phyloP scores from a whole-genome alignment of 2,888 invertebrate species.

The Ichneumoninae sp. region DNA sequence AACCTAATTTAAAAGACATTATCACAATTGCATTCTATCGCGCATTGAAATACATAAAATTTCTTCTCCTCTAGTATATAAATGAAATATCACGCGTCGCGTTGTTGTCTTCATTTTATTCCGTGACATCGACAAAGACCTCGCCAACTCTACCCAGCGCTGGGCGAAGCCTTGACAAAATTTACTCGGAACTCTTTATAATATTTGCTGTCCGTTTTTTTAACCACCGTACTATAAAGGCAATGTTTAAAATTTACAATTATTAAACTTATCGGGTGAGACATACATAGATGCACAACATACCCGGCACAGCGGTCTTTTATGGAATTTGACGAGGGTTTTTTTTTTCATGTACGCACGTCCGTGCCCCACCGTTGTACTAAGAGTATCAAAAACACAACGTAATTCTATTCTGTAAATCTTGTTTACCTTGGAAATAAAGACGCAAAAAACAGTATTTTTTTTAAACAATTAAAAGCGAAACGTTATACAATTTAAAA shows the following conservation, averaged over 20 bases:
- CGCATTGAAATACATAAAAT: slow-evolving; percentile 66
- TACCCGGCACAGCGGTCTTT: slow-evolving; percentile 58
- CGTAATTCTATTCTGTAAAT: slow-evolving; percentile 46
- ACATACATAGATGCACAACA: slow-evolving; percentile 55
- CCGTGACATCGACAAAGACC: slow-evolving; percentile 49
- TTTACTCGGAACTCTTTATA: slow-evolving; percentile 28
- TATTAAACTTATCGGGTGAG: slow-evolving; percentile 56
- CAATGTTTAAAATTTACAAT: slow-evolving; percentile 62
- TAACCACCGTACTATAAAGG: slow-evolving; percentile 55
- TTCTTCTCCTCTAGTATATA: slow-evolving; percentile 32
- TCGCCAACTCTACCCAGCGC: neutral
- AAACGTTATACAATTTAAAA: slow-evolving; percentile 47
- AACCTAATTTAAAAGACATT: slow-evolving; percentile 69
- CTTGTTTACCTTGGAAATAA: slow-evolving; percentile 38
- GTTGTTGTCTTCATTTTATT: slow-evolving; percentile 29
- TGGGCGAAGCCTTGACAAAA: slow-evolving; percentile 40
- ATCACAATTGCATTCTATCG: slow-evolving; percentile 71
- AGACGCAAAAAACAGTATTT: neutral
- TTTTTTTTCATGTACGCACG: slow-evolving; percentile 39
- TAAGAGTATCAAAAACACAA: slow-evolving; percentile 51
- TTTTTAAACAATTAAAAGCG: slow-evolving; percentile 19
- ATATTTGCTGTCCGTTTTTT: slow-evolving; percentile 36
- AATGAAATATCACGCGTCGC: slow-evolving; percentile 61
- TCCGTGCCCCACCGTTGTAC: slow-evolving; percentile 50
- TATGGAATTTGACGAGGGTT: slow-evolving; percentile 61